phyloP scores from a whole-genome alignment of 2,113 vertebrate genomes.

The Vanacampus margaritifer region DNA sequence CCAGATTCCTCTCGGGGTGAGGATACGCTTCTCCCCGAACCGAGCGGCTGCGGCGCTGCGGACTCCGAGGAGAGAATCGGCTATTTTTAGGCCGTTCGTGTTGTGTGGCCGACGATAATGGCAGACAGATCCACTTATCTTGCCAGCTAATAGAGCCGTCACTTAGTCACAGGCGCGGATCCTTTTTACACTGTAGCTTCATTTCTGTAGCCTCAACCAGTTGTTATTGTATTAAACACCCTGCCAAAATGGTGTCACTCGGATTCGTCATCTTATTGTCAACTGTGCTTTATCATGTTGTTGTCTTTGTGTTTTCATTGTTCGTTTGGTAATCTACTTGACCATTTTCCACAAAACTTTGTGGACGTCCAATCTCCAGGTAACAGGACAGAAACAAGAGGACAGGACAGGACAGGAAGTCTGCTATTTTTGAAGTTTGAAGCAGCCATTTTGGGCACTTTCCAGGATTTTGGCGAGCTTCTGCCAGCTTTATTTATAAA shows the following conservation, averaged over 20 bases:
- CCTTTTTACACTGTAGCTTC: constrained; percentile 13
- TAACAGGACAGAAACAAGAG: too few species aligned
- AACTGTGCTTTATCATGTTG: background rate
- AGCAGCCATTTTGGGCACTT: background rate
- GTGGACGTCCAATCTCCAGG: background rate
- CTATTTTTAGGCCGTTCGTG: constrained; percentile 52
- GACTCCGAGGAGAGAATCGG: constrained; percentile 21
- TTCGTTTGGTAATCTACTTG: background rate
- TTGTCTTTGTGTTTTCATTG: background rate
- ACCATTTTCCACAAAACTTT: background rate
- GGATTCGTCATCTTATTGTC: background rate
- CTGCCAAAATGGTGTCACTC: background rate
- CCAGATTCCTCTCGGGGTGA: constrained; percentile 32
- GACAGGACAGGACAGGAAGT: too few species aligned
- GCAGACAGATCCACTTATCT: constrained; percentile 42
- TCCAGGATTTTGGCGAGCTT: too few species aligned
- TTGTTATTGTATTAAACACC: background rate
- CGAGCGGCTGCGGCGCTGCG: constrained; percentile 16
- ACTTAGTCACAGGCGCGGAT: constrained; percentile 34
- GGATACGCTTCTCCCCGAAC: constrained; percentile 18
- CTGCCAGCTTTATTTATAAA: background rate
- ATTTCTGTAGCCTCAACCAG: background rate
- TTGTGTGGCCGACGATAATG: constrained; percentile 35
- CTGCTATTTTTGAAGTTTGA: too few species aligned
- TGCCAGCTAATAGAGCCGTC: constrained; percentile 37